Evolutionary conservation across 2,888 invertebrate species (phyloP).

Genomic region (Antitype chi): DNA sequence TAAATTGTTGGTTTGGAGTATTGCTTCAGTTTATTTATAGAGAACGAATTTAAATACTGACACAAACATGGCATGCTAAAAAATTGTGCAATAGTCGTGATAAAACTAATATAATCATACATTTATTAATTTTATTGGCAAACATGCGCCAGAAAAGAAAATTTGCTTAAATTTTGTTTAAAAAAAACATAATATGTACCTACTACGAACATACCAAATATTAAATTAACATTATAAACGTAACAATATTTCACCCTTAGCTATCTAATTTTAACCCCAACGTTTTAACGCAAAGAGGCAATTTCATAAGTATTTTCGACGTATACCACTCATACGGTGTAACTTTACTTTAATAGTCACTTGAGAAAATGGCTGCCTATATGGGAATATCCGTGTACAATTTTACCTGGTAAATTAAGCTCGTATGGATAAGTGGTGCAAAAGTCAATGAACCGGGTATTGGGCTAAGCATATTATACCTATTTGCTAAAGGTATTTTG

Average conservation of each 20-base stretch:
- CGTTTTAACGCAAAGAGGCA: constrained; percentile 43
- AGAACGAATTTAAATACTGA: neutral
- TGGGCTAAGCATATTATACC: neutral
- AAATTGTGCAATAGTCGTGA: neutral
- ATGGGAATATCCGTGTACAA: constrained; percentile 51
- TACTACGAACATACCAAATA: neutral
- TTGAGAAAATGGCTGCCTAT: constrained; percentile 49
- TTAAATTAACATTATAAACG: constrained; percentile 23
- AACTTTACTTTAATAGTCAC: constrained; percentile 52
- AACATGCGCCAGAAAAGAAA: neutral
- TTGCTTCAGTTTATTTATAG: neutral
- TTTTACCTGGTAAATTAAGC: constrained; percentile 33
- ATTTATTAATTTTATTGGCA: neutral
- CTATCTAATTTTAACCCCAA: constrained; percentile 34
- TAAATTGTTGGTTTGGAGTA: constrained; percentile 5
- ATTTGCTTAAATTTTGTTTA: neutral
- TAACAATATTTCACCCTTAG: constrained; percentile 31
- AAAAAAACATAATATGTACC: neutral
- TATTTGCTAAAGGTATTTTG: neutral
- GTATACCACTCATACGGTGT: constrained; percentile 39
- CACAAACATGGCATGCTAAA: neutral
- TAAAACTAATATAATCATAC: neutral
- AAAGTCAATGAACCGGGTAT: constrained; percentile 7
- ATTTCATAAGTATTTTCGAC: constrained; percentile 63
- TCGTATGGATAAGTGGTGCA: neutral